Percentiles rank a stretch among this genome's conserved stretches.
These are phyloP conservation scores for Synanthedon formicaeformis DNA, from an alignment of 2,888 invertebrate genomes.

Conservation along the genomic window DNA sequence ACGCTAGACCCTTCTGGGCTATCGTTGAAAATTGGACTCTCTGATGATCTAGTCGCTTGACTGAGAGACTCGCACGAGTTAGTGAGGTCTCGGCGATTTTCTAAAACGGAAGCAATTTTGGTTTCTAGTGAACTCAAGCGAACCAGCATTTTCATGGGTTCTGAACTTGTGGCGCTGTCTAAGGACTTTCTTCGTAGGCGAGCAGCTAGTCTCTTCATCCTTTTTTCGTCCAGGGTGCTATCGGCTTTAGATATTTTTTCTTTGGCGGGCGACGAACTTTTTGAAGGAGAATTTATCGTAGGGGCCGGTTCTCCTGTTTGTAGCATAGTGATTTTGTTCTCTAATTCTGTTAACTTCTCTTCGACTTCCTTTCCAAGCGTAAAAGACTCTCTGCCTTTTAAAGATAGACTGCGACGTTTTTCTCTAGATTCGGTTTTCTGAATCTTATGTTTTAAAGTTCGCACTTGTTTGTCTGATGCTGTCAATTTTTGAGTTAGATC, in stretches of 20 bases:
- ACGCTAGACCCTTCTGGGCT: conserved; percentile 39
- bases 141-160: conserved; percentile 84
- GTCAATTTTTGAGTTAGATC: conserved; percentile 86
- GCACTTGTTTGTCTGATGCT: conserved; percentile 84
- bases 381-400: conserved; percentile 86
- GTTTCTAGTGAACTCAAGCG: conserved; percentile 82
- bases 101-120: conserved; percentile 75
- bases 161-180: conserved; percentile 82
- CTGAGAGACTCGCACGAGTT: conserved; percentile 72
- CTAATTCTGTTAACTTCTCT: conserved; percentile 84
- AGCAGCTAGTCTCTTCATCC: conserved; percentile 65
- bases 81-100: conserved; percentile 51
- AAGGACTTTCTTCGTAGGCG: conserved; percentile 79
- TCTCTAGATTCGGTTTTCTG: conserved; percentile 82
- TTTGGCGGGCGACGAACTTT: conserved; percentile 67
- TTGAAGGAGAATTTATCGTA: conserved; percentile 58
- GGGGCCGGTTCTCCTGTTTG: conserved; percentile 66
- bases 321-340: conserved; percentile 79
- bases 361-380: conserved; percentile 87
- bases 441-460: conserved; percentile 82
- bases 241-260: conserved; percentile 65
- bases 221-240: conserved; percentile 56
- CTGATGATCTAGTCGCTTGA: conserved; percentile 45
- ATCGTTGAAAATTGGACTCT: conserved; percentile 39
- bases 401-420: conserved; percentile 82